Base-by-base conservation (phyloP, 2,888 invertebrate species). In the Mythimna vitellina region DNA sequence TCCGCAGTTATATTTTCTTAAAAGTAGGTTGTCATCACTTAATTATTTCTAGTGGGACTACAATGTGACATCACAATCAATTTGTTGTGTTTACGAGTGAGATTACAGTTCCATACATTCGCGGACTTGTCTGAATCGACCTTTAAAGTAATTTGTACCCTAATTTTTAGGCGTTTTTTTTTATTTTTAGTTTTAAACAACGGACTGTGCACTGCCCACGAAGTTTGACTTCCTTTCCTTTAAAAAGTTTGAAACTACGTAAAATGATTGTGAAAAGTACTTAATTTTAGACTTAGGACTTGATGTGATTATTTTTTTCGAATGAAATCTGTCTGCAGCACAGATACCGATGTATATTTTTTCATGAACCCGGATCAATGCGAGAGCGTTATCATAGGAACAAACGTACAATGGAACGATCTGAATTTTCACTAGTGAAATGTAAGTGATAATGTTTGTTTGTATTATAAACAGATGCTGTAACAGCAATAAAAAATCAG, bases 401-500 rank as follows among this genome's bases (percentile, higher is more conserved):
- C 82, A 85, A 87, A 87, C 84, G 92, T 93, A 93, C 92, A 93
- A 93, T 87, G 86, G 87, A 90, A 90, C 82, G 91, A 93, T 93
- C 93, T 93, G 94, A 92, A 90, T 92, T 92, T 92, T 93, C 92
- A 93, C 91, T 93, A 92, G 93, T 91, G 92, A 92, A 93, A 91
- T 90, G 90, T 94, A 94, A 95, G 92, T 91, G 92, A 93, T 91
- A 91, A 92, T 93, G 92, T 95, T 94, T 94, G 93, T 95, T 95
- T 96, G 95, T 96, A 94, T 91, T 90, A 91, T 93, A 93, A 94
- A 94, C 90, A 87, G 92, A 94, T 93, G 96, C 96, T 96, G 95
- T 93, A 88, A 95, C 94, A 95, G 96, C 96, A 96, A 96, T 96
- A 95, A 96, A 94, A 93, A 94, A 95, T 94, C 95, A 92, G 93